phyloP scores from a whole-genome alignment of 2,888 invertebrate genomes.

The Branchipolynoe longqiensis region DNA sequence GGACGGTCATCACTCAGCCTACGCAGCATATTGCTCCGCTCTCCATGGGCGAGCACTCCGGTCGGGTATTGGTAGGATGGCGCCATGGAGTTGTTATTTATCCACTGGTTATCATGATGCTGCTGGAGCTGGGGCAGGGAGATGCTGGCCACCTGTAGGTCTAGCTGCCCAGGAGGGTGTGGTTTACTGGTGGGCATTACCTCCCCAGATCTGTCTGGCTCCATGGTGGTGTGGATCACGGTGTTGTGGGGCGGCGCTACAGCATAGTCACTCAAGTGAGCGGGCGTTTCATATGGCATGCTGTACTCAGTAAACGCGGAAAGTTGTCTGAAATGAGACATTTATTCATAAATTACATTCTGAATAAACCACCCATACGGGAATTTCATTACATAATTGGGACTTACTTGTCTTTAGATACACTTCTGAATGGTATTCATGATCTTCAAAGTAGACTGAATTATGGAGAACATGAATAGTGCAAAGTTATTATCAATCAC shows the following conservation, averaged over 20 bases:
- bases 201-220: neutral
- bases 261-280: neutral
- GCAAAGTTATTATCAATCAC: too few species aligned
- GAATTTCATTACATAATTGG: too few species aligned
- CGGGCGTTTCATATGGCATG: neutral
- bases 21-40: neutral
- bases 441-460: too few species aligned
- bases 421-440: too few species aligned
- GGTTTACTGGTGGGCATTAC: constrained; percentile 14
- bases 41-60: constrained; percentile 42
- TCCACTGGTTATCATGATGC: constrained; percentile 1
- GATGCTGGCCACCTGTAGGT: neutral
- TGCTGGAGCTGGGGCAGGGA: neutral
- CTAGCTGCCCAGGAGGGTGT: neutral
- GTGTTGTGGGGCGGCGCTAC: neutral
- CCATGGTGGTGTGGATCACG: constrained; percentile 10
- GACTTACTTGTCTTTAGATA: too few species aligned
- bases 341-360: neutral
- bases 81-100: neutral
- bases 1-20: constrained; percentile 26
- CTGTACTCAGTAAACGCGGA: neutral
- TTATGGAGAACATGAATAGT: too few species aligned
- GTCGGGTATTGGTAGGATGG: too few species aligned
- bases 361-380: neutral
- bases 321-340: constrained; percentile 3